Conservation (phyloP, 2,113 vertebrate genomes). For the Turdus rufiventris region DNA sequence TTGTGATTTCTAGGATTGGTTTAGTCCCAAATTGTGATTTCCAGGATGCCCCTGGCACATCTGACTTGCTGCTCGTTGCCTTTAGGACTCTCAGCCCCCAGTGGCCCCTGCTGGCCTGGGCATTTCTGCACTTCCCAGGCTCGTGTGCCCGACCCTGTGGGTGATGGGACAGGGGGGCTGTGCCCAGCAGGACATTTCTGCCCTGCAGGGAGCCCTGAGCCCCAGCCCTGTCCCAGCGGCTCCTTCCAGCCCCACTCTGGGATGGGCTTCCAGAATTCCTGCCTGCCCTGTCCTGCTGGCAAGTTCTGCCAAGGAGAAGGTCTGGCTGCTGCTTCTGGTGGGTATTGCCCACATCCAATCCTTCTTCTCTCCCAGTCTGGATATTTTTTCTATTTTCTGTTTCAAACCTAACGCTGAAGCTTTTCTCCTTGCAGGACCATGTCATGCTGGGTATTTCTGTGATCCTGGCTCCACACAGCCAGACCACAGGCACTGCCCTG, state of each 20-base stretch:
- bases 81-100: conserved; percentile 74
- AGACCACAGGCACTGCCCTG: conserved; percentile 69
- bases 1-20: neutral
- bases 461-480: conserved; percentile 65
- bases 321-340: conserved; percentile 65
- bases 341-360: fast-evolving
- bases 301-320: conserved; percentile 75
- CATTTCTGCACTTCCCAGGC: conserved; percentile 80
- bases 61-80: neutral
- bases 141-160: conserved; percentile 59
- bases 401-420: neutral
- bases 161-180: conserved; percentile 58
- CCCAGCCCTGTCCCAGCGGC: conserved; percentile 77
- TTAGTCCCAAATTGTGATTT: neutral
- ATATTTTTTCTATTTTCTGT: neutral
- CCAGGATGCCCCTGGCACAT: fast-evolving
- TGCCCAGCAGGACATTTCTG: conserved; percentile 84
- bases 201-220: conserved; percentile 74
- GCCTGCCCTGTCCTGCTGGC: conserved; percentile 77
- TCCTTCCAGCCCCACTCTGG: conserved; percentile 73
- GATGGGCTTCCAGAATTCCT: conserved; percentile 65
- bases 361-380: too few relatives aligned
- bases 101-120: conserved; percentile 76
- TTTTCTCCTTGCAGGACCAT: conserved; percentile 48
- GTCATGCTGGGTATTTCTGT: conserved; percentile 72